These are phyloP conservation scores for Petrocephalus zakoni DNA, from an alignment of 2,113 vertebrate species.

Conservation along the genomic window DNA sequence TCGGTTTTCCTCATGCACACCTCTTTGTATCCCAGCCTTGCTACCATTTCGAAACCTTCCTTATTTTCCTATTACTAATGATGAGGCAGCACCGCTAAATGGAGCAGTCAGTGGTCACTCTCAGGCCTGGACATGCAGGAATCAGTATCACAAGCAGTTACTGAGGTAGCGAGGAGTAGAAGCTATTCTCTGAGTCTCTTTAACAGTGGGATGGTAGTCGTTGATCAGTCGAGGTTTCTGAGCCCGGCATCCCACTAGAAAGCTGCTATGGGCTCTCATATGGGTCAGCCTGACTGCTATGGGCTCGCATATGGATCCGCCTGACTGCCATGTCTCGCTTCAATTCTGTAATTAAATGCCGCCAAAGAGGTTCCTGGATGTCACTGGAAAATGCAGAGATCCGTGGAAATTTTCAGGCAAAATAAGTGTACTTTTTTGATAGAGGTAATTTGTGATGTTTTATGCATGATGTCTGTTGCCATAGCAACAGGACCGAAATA, in stretches of 20 bases:
- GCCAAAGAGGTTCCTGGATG: not conserved
- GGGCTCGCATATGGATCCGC: not conserved
- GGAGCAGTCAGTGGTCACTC: not conserved
- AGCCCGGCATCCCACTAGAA: not conserved
- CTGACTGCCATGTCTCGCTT: not conserved
- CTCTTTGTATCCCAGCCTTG: not conserved
- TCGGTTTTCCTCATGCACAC: not conserved
- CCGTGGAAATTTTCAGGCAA: not conserved
- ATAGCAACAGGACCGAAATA: not conserved
- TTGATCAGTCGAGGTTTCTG: not conserved
- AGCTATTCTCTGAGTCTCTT: not conserved
- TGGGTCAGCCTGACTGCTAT: not conserved
- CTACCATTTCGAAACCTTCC: not conserved
- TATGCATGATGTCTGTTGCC: not conserved
- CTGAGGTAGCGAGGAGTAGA: not conserved
- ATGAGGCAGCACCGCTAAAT: not conserved
- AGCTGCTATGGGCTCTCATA: not conserved
- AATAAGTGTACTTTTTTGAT: not conserved
- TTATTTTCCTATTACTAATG: not conserved
- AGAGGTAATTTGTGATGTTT: not conserved
- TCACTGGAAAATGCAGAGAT: slow-evolving; percentile 1
- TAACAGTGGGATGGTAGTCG: not conserved
- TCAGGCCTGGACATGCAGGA: not conserved
- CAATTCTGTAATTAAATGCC: not conserved
- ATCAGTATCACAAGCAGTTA: not conserved